These are phyloP conservation scores for Gnathonemus longibarbis DNA, from an alignment of 2,113 vertebrate genomes.

Conservation along the genomic window DNA sequence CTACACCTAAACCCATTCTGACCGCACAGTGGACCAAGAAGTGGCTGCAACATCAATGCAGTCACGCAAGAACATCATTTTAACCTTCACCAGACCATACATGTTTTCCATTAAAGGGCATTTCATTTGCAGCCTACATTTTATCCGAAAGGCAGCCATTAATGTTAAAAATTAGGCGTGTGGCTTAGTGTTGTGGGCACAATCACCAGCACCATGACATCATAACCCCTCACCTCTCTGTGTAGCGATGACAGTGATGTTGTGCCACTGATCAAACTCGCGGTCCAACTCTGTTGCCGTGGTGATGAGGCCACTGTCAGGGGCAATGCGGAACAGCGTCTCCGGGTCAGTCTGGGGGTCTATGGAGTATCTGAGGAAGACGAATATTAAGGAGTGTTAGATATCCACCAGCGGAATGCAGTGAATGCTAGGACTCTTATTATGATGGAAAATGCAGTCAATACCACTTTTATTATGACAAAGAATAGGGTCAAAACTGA, in stretches of 20 bases:
- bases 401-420: slow-evolving; percentile 38
- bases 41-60: neutral
- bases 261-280: slow-evolving; percentile 75
- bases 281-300: slow-evolving; percentile 74
- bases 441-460: neutral
- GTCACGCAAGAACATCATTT: neutral
- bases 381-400: neutral
- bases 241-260: slow-evolving; percentile 76
- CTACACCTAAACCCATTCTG: neutral
- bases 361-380: slow-evolving; percentile 68
- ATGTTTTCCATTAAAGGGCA: neutral
- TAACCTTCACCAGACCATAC: neutral
- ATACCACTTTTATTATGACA: neutral
- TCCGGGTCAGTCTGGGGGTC: slow-evolving; percentile 78
- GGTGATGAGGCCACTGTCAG: slow-evolving; percentile 73
- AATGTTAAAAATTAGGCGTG: neutral
- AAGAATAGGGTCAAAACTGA: neutral
- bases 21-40: neutral
- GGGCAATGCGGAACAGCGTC: slow-evolving; percentile 72
- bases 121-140: neutral
- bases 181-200: neutral
- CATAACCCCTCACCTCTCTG: slow-evolving; percentile 68
- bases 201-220: neutral
- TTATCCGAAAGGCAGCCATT: neutral
- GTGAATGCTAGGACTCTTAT: neutral